Conservation (phyloP, 2,797 vertebrate genomes). For the Microchirus variegatus region DNA sequence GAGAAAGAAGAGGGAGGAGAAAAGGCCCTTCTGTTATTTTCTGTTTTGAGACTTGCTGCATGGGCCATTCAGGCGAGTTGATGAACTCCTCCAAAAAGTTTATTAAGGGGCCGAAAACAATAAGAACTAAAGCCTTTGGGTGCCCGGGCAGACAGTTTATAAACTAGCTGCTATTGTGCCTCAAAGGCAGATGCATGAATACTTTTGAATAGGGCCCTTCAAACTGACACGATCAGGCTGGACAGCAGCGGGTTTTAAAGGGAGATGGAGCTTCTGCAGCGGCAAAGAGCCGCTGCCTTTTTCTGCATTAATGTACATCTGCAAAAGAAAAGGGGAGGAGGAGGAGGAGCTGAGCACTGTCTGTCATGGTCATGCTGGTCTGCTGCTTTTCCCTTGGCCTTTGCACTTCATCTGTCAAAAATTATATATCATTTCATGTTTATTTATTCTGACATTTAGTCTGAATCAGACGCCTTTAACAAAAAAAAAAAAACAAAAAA, state of each 20-base stretch:
- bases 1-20: conserved; percentile 79
- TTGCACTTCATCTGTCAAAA: conserved; percentile 21
- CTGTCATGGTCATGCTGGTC: conserved; percentile 41
- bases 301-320: conserved; percentile 92
- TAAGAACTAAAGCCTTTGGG: conserved; percentile 89
- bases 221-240: conserved; percentile 98
- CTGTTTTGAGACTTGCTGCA: conserved; percentile 91
- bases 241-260: conserved; percentile 94
- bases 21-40: conserved; percentile 91
- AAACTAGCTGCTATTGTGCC: conserved; percentile 95
- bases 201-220: conserved; percentile 94
- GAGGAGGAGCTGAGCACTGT: conserved; percentile 43
- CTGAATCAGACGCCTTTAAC: neutral
- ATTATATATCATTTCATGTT: neutral
- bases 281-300: conserved; percentile 68
- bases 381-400: conserved; percentile 19
- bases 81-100: conserved; percentile 99
- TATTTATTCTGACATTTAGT: conserved; percentile 10
- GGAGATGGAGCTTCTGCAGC: conserved; percentile 78
- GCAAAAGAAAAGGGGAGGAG: conserved; percentile 54
- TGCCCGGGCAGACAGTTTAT: conserved; percentile 95
- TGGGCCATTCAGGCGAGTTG: conserved; percentile 96
- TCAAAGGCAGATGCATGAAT: conserved; percentile 96
- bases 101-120: conserved; percentile 98
- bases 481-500: neutral